Conservation (phyloP, 2,113 vertebrate species). For the Neoarius graeffei region DNA sequence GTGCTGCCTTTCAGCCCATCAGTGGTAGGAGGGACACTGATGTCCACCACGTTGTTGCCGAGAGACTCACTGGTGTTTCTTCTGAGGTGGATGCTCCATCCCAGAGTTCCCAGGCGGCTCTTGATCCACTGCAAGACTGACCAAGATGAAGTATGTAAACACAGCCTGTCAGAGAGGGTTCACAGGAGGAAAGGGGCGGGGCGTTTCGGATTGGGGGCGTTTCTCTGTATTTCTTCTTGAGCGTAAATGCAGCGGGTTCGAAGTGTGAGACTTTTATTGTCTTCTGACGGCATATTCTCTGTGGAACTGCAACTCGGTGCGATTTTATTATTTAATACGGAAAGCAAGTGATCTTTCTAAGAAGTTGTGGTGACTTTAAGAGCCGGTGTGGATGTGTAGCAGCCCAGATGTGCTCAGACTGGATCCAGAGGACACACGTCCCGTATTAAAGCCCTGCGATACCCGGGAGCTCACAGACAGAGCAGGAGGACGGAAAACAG, state of each 20-base stretch:
- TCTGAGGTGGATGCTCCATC: neutral
- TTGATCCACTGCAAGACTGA: neutral
- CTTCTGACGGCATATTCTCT: neutral
- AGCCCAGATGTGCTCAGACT: neutral
- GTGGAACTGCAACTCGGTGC: neutral
- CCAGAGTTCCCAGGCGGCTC: neutral
- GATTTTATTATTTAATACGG: no score
- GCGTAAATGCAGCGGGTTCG: neutral
- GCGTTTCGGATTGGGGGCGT: neutral
- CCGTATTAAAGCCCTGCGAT: neutral
- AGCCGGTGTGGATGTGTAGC: constrained; percentile 5
- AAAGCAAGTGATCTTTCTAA: neutral
- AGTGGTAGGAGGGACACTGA: constrained; percentile 92
- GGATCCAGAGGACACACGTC: neutral
- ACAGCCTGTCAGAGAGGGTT: neutral
- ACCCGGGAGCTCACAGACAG: neutral
- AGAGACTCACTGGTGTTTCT: constrained; percentile 79
- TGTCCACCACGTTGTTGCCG: constrained; percentile 96
- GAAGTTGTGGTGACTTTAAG: constrained; percentile 21
- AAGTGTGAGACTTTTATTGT: neutral
- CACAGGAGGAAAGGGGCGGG: neutral
- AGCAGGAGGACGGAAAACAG: no score
- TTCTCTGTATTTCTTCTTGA: neutral
- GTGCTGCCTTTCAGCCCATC: constrained; percentile 92
- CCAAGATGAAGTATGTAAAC: neutral